Evolutionary conservation across 2,888 invertebrate species (phyloP).

Genomic region (Dolichomitus sp.): DNA sequence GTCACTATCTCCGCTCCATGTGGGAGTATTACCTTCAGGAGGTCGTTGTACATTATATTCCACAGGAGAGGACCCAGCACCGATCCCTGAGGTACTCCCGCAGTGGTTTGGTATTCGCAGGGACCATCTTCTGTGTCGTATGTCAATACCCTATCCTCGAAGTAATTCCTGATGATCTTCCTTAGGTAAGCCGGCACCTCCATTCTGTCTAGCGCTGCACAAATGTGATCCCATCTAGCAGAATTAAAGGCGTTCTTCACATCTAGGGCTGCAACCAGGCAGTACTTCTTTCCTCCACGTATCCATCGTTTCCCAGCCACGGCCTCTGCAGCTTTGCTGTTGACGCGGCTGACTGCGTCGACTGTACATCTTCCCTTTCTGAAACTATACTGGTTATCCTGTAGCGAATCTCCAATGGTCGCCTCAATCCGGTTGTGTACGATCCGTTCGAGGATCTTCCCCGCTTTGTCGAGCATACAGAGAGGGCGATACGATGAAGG

Average conservation of each 20-base stretch:
- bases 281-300: conserved; percentile 12
- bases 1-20: background rate
- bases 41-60: conserved; percentile 12
- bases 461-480: no score
- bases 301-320: conserved; percentile 4
- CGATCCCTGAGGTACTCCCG: conserved; percentile 35
- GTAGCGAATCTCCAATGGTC: no score
- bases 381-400: no score
- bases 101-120: background rate
- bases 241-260: background rate
- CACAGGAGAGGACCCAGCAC: conserved; percentile 22
- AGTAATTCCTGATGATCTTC: background rate
- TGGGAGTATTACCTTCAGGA: conserved; percentile 8
- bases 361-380: no score
- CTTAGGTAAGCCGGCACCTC: conserved; percentile 10
- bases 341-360: no score
- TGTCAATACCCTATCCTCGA: background rate
- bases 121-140: background rate
- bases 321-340: no score
- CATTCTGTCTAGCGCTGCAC: background rate
- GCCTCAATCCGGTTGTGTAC: no score
- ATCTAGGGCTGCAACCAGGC: background rate
- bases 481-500: no score
- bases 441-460: no score
- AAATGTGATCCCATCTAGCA: background rate